Conservation (phyloP, 2,113 vertebrate genomes). For the Albula glossodonta region DNA sequence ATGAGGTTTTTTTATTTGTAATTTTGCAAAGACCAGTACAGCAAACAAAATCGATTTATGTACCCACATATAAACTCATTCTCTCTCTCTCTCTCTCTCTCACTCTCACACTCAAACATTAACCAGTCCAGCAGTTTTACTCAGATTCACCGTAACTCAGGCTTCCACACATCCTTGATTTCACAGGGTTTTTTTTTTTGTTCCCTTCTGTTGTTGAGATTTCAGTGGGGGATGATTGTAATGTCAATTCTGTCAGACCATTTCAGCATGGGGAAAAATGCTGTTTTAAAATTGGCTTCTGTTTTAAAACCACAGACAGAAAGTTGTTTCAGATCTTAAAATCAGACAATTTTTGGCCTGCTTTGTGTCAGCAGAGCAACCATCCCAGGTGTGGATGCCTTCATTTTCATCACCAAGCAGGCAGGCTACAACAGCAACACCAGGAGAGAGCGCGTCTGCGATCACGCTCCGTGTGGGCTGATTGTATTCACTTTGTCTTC, state of each 20-base stretch:
- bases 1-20: background rate
- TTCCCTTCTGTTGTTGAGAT: background rate
- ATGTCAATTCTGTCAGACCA: background rate
- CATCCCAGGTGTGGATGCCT: no score
- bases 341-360: no score
- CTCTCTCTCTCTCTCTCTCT: no score
- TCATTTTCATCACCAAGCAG: no score
- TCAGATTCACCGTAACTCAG: background rate
- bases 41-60: background rate
- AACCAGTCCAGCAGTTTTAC: background rate
- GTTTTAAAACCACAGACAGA: no score
- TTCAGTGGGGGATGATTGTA: background rate
- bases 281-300: background rate
- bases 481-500: no score
- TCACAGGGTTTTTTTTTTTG: background rate
- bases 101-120: background rate
- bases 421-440: no score
- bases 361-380: no score
- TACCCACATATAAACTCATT: background rate
- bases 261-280: background rate
- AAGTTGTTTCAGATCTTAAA: no score
- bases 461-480: no score
- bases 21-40: background rate
- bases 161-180: background rate
- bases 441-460: no score